Evolutionary conservation across 2,888 invertebrate genomes (phyloP).

Genomic region (Lepeophtheirus nordmannii): DNA sequence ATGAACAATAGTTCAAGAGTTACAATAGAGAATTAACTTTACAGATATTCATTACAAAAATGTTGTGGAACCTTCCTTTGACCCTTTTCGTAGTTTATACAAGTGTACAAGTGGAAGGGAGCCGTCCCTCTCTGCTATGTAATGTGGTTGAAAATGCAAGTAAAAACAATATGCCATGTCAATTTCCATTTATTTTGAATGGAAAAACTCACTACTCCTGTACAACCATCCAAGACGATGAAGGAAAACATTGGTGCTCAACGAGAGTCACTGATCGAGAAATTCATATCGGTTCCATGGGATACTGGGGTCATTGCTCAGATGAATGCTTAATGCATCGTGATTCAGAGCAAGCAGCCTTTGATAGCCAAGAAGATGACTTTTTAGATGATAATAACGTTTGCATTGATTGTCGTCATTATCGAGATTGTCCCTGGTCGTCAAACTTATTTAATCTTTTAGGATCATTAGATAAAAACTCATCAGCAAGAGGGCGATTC

Average conservation of each 20-base stretch:
- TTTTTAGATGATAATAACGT: neutral
- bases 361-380: neutral
- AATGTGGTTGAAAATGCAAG: conserved; percentile 7
- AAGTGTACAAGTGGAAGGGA: neutral
- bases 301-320: neutral
- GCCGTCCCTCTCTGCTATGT: neutral
- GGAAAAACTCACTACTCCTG: neutral
- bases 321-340: neutral
- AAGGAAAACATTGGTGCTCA: neutral
- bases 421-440: neutral
- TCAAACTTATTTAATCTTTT: neutral
- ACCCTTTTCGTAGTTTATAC: no score
- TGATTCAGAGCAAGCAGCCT: neutral
- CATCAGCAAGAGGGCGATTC: neutral
- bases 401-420: neutral
- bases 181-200: conserved; percentile 14
- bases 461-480: neutral
- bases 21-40: no score
- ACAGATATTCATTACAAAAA: neutral
- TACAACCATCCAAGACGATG: neutral
- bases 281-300: neutral
- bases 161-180: neutral
- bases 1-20: no score
- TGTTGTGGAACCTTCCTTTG: neutral
- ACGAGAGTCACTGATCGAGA: neutral